Conservation (phyloP, 2,113 vertebrate species). For the Mohoua ochrocephala region DNA sequence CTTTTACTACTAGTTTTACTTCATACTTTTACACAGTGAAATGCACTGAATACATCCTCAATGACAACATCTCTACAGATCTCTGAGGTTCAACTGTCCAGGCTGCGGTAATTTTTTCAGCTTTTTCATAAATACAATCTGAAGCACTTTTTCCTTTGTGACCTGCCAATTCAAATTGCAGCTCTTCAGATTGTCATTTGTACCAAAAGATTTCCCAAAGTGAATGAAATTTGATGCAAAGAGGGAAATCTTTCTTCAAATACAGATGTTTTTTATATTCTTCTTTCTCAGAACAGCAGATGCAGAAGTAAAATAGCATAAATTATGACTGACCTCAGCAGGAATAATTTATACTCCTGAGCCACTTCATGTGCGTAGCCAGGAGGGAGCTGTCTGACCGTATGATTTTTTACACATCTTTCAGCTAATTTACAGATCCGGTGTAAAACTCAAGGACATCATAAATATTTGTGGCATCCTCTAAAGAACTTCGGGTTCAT, state of each 20-base stretch:
- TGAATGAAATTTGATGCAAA: background rate
- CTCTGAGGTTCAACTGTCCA: background rate
- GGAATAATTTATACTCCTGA: constrained; percentile 47
- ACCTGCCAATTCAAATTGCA: background rate
- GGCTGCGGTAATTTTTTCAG: background rate
- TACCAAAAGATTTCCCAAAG: background rate
- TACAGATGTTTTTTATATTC: constrained; percentile 2
- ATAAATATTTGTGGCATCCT: constrained; percentile 34
- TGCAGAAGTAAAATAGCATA: constrained; percentile 38
- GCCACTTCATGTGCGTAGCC: background rate
- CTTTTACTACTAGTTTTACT: background rate
- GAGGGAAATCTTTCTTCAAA: background rate
- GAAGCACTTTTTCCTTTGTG: background rate
- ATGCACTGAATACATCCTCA: background rate
- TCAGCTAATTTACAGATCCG: constrained; percentile 48
- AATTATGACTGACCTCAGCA: constrained; percentile 49
- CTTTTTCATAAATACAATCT: background rate
- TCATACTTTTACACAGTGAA: background rate
- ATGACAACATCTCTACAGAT: background rate
- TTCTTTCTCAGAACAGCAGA: background rate
- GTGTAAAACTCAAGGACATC: constrained; percentile 28
- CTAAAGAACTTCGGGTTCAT: background rate
- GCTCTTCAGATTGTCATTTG: background rate
- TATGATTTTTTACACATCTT: constrained; percentile 44
- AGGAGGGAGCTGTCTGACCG: constrained; percentile 27